Evolutionary conservation across 2,888 invertebrate species (phyloP).

Genomic region (Leptinotarsa juncta): DNA sequence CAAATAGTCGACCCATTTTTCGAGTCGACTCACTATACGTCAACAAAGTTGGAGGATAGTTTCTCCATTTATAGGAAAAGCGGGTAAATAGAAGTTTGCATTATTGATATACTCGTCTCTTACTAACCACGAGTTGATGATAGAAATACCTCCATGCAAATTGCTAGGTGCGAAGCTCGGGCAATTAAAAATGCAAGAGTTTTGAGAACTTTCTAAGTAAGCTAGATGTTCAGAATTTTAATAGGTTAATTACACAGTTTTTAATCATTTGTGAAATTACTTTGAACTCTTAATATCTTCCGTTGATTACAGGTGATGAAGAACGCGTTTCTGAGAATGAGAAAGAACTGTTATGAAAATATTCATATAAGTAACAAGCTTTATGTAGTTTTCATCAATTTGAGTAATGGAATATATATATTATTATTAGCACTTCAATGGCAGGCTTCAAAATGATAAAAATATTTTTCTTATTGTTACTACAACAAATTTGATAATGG

Average conservation of each 20-base stretch:
- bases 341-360: not conserved
- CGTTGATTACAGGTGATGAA: not conserved
- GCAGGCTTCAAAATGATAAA: no score
- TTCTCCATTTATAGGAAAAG: not conserved
- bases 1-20: not conserved
- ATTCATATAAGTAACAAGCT: not conserved
- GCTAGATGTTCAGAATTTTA: conserved; percentile 22
- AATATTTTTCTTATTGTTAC: no score
- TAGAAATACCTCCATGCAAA: conserved; percentile 36
- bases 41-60: conserved; percentile 14
- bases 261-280: conserved; percentile 10
- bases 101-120: conserved; percentile 35
- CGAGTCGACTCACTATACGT: conserved; percentile 6
- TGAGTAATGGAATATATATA: no score
- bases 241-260: conserved; percentile 20
- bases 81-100: conserved; percentile 22
- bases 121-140: conserved; percentile 37
- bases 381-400: no score
- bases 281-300: not conserved
- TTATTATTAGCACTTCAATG: no score
- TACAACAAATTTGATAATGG: no score
- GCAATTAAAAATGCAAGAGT: conserved; percentile 32
- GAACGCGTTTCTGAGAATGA: not conserved
- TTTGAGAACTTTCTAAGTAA: conserved; percentile 23
- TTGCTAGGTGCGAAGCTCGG: conserved; percentile 28